A percentile compares a stretch with the other conserved stretches of the same genome.
These are phyloP conservation scores for Molorchus minor DNA, from an alignment of 2,888 invertebrate genomes.

Conservation along the genomic window DNA sequence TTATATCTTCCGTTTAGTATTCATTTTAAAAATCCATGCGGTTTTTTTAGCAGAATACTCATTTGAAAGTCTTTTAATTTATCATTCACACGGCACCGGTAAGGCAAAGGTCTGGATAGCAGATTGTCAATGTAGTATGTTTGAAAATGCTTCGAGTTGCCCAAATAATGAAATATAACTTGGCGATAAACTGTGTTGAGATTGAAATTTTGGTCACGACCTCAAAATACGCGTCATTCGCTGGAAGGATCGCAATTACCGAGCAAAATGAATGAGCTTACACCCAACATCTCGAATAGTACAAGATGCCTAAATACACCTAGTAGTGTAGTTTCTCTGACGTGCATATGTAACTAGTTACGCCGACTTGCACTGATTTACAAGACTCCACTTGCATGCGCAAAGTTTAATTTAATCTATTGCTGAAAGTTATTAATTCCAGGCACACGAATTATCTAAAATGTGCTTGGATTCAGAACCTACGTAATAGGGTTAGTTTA, in stretches of 20 bases:
- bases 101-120: too few relatives aligned
- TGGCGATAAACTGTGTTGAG: too few relatives aligned
- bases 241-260: conserved; percentile 38
- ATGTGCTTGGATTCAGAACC: neutral
- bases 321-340: conserved; percentile 30
- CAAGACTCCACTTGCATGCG: conserved; percentile 24
- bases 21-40: too few relatives aligned
- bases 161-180: too few relatives aligned
- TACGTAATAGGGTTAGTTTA: neutral
- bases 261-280: conserved; percentile 29
- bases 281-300: conserved; percentile 19
- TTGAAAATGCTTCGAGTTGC: too few relatives aligned
- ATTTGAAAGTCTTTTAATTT: too few relatives aligned
- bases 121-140: too few relatives aligned
- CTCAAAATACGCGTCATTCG: conserved; percentile 40
- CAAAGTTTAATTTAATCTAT: conserved; percentile 24
- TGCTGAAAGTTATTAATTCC: conserved; percentile 24
- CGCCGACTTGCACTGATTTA: conserved; percentile 36
- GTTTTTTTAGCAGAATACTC: too few relatives aligned
- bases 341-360: conserved; percentile 40
- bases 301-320: conserved; percentile 35
- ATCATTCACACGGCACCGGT: too few relatives aligned
- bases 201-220: conserved; percentile 44
- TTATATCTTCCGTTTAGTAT: too few relatives aligned
- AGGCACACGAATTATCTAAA: conserved; percentile 5